Evolutionary conservation across 2,113 vertebrate species (phyloP), one percentile per base, ranked within the genome.

Genomic region (Axis porcinus): DNA sequence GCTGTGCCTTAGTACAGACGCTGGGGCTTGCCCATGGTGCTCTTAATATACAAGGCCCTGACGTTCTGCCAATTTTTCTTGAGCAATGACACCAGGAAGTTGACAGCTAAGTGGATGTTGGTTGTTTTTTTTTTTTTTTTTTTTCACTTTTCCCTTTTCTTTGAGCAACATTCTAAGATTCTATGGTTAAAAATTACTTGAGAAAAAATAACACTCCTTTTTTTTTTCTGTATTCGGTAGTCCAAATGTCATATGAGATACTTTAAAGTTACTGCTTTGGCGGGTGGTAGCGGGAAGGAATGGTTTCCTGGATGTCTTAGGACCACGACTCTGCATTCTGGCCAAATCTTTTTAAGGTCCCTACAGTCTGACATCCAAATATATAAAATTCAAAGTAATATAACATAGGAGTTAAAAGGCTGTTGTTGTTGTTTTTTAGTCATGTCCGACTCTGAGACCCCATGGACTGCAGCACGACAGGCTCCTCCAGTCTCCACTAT

Each of bases 151-250:
- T 33, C 30, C 70, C 79, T 78, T 91, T 89, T 36, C 60, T 92
- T 76, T 96, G 50, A 91, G 55, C 50, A 86, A 95, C 79, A 88
- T 89, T 91, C n/a, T 43, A 7, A 95, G 74, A 86, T 86, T 89
- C n/a, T 43, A 7, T 85, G 33, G 36, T 33, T 74, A 64, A 89
- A 86, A 92, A 91, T 30, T n/a, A 50, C 13, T 45, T 28, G 40
- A 81, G 43, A 3, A 60, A 50, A 78, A 76, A 82, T 30, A 62
- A 52, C 25, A 83, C 23, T 36, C 50, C 62, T 33, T 33, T 67
- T 70, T 70, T 54, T 88, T 76, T 82, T 19, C 70, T 83, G 6
- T 87, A 52, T 27, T 86, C 23, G 16, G 47, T 78, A 83, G 14
- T 93, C 33, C 78, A 97, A 81, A 50, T 79, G 14, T 43, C 62